phyloP scores from a whole-genome alignment of 2,888 invertebrate genomes.

The Hirtodrosophila confusa region DNA sequence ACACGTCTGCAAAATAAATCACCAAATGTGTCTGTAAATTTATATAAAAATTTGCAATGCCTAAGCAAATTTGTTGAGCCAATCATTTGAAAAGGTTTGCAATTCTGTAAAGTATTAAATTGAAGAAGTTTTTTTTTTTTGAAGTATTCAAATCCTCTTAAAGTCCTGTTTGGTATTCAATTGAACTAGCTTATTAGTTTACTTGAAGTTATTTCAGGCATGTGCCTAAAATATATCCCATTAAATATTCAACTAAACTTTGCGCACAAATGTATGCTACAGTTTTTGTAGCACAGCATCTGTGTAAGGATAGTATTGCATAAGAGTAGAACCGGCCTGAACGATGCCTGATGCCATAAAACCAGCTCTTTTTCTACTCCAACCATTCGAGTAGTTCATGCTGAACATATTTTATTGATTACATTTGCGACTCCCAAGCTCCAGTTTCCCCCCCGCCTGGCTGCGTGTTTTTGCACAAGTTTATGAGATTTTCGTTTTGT shows the following conservation, averaged over 20 bases:
- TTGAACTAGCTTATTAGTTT: constrained; percentile 4
- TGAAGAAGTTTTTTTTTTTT: background rate
- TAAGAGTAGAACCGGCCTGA: constrained; percentile 26
- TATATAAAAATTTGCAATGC: constrained; percentile 17
- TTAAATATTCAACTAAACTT: constrained; percentile 10
- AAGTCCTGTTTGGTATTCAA: background rate
- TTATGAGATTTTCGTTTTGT: constrained; percentile 68
- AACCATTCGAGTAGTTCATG: constrained; percentile 54
- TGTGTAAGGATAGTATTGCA: constrained; percentile 32
- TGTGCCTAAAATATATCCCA: background rate
- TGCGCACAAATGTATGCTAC: constrained; percentile 19
- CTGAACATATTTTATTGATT: constrained; percentile 76
- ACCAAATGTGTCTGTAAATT: constrained; percentile 8
- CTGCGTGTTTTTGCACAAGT: constrained; percentile 72
- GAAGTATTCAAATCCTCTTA: too few relatives aligned
- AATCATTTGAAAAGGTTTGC: too few relatives aligned
- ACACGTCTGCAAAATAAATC: constrained; percentile 37
- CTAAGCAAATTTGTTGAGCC: background rate
- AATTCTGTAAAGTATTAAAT: background rate
- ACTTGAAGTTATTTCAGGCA: background rate
- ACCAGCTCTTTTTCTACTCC: constrained; percentile 15
- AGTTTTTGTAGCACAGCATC: constrained; percentile 21
- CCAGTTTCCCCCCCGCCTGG: background rate
- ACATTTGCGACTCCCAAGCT: constrained; percentile 41
- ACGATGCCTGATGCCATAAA: constrained; percentile 40